These are phyloP conservation scores for Portunus trituberculatus DNA, from an alignment of 1,140 invertebrate genomes.

Conservation along the genomic window DNA sequence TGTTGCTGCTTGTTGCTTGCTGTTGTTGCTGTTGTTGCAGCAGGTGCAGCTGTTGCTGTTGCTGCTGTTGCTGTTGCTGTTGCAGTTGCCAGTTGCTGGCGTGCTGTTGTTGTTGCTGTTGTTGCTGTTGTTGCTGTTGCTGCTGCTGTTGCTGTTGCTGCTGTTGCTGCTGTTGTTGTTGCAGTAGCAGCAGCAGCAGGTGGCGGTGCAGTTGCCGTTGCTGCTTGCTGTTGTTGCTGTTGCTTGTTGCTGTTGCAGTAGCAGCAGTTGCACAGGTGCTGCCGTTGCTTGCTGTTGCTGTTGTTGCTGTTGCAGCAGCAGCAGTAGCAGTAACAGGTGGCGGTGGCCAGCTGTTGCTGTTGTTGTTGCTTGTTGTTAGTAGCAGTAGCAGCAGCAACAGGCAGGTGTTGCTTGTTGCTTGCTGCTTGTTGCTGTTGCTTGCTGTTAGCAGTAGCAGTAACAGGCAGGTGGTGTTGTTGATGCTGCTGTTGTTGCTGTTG, in stretches of 20 bases:
- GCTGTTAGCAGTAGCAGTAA: background rate
- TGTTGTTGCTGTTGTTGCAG: background rate
- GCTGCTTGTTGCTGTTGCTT: background rate
- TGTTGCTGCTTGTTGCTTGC: no score
- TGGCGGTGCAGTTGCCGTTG: conserved; percentile 14
- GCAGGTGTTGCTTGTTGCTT: background rate
- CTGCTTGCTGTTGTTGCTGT: conserved; percentile 17
- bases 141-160: conserved; percentile 42
- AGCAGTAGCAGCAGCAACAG: background rate
- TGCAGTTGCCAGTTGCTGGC: background rate
- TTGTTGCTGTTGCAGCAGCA: background rate
- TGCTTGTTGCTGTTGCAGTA: conserved; percentile 27
- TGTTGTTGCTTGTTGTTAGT: background rate
- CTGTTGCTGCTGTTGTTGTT: conserved; percentile 40
- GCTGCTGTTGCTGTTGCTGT: background rate
- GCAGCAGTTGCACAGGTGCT: background rate
- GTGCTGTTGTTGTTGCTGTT: conserved; percentile 32
- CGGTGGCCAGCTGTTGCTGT: background rate
- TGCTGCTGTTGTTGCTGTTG: conserved; percentile 7
- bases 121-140: conserved; percentile 35
- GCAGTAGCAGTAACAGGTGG: background rate
- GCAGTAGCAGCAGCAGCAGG: background rate
- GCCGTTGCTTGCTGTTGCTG: background rate
- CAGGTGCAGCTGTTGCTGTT: background rate
- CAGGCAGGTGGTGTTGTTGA: background rate